Evolutionary conservation across 2,797 vertebrate genomes (phyloP), one percentile per base, ranked within the genome.

Genomic region (Fundulus diaphanus): DNA sequence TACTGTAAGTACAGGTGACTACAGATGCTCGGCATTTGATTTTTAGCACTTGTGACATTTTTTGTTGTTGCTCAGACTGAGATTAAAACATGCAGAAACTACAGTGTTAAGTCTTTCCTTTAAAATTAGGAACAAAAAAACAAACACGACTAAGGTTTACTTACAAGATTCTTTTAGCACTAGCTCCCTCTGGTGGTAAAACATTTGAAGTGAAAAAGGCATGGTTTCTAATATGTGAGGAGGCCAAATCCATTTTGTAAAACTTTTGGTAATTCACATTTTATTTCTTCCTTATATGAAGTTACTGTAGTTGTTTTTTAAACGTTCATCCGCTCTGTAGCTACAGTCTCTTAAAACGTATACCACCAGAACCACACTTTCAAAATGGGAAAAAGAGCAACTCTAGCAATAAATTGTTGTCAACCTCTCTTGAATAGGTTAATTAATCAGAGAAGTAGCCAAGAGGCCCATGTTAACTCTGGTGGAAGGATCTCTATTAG

Each of bases 31-130:
- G 74, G 75, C 35, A 35, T 90, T 90, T 83, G 13, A 15, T 66
- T 85, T 86, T 81, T 67, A 83, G 77, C 82, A 82, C 65, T 77
- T 82, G 74, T 89, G 91, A 89, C 81, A 91, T 87, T 91, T 91
- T n/a, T n/a, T n/a, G 89, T 88, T 74, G 84, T 87, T 90, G 85
- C 79, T 63, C 69, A 77, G 79, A 92, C 81, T 88, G 78, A 92
- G 91, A 93, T 90, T 90, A 94, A 90, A 72, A 1, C n/a, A 75
- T 9, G 78, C 52, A 33, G 18, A 77, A 7, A 33, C 13, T 20
- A 1, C n/a, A 35, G 57, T 78, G 49, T 73, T 12, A 31, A 29
- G 67, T 68, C 24, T 82, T 11, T 37, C 42, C 6, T 76, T 71
- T 33, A 7, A 24, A 52, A 22, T 65, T 37, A 46, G 0, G 31